Conservation (phyloP, 2,888 invertebrate genomes). For the Deilephila elpenor region DNA sequence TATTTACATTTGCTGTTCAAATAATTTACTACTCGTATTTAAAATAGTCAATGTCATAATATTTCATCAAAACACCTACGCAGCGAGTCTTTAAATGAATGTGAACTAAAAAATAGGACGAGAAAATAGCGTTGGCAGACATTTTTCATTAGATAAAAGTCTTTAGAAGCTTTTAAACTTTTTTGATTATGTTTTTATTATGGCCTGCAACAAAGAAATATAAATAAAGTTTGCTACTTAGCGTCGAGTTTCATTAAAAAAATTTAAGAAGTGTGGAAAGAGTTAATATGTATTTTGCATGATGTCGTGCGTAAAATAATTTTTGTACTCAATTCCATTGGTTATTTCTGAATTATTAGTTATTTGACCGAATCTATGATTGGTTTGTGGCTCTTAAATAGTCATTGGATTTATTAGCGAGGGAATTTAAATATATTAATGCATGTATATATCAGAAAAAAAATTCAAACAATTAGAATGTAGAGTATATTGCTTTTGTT, state of each 20-base stretch:
- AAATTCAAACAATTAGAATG: no score
- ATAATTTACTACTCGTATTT: not conserved
- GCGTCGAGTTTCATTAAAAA: not conserved
- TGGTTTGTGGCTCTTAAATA: no score
- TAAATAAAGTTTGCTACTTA: slow-evolving; percentile 13
- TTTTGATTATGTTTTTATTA: slow-evolving; percentile 21
- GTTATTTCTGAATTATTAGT: no score
- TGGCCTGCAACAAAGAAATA: slow-evolving; percentile 7
- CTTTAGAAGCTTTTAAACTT: slow-evolving; percentile 24
- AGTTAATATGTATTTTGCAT: not conserved
- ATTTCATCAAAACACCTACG: slow-evolving; percentile 1
- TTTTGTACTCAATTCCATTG: no score
- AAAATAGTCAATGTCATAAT: not conserved
- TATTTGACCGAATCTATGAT: no score
- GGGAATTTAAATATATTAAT: no score
- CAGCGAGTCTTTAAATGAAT: not conserved
- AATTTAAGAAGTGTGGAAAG: not conserved
- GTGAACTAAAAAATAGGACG: slow-evolving; percentile 17
- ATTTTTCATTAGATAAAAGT: slow-evolving; percentile 21
- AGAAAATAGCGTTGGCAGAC: slow-evolving; percentile 9
- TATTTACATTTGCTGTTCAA: not conserved
- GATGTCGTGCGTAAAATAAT: not conserved
- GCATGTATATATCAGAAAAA: no score
- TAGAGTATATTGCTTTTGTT: no score
- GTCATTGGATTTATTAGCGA: no score